Conservation (phyloP, 2,797 vertebrate species). For the Periophthalmus magnuspinnatus region DNA sequence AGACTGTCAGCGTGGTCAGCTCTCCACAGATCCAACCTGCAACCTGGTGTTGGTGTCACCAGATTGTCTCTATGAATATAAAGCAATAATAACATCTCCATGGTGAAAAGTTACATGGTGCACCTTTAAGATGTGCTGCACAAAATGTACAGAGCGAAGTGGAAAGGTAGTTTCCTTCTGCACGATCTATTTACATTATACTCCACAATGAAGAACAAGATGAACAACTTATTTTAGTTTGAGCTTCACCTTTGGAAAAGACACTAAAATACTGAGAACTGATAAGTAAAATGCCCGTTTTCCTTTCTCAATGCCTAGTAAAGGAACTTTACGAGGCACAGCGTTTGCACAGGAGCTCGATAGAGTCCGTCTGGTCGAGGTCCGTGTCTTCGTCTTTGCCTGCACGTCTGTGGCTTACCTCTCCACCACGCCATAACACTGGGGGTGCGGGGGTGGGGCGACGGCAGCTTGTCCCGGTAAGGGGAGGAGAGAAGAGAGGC, state of each 20-base stretch:
- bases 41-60: background rate
- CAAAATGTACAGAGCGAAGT: background rate
- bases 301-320: background rate
- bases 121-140: background rate
- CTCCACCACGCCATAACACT: slow-evolving; percentile 68
- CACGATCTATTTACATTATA: background rate
- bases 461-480: slow-evolving; percentile 74
- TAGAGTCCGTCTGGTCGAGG: slow-evolving; percentile 25
- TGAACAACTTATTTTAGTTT: background rate
- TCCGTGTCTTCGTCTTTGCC: slow-evolving; percentile 23
- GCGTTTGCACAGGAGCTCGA: slow-evolving; percentile 6
- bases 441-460: slow-evolving; percentile 76
- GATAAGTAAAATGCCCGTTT: slow-evolving; percentile 30
- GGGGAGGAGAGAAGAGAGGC: slow-evolving; percentile 75
- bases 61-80: background rate
- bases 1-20: background rate
- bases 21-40: background rate
- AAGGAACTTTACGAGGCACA: slow-evolving; percentile 15
- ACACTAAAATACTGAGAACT: slow-evolving; percentile 27
- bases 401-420: slow-evolving; percentile 52
- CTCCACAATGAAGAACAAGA: background rate
- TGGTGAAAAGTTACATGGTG: background rate
- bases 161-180: background rate
- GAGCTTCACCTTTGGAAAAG: background rate
- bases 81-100: background rate